These are phyloP conservation scores for Xiphorhynchus elegans DNA, from an alignment of 2,113 vertebrate species.

Conservation along the genomic window DNA sequence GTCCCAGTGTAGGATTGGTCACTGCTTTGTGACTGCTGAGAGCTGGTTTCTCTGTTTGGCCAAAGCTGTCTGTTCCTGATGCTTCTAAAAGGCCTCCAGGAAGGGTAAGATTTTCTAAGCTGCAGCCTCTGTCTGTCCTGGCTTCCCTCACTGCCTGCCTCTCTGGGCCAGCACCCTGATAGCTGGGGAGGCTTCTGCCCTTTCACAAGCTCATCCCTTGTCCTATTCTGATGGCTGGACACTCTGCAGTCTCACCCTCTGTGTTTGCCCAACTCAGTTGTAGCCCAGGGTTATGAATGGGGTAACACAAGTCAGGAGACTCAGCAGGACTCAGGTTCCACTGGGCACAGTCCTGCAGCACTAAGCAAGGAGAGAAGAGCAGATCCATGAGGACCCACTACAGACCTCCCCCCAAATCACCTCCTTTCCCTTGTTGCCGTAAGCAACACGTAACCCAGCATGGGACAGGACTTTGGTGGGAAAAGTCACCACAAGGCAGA, in stretches of 20 bases:
- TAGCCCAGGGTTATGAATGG: fast-evolving
- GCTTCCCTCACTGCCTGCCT: neutral
- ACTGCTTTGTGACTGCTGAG: neutral
- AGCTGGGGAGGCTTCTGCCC: neutral
- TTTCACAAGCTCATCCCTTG: neutral
- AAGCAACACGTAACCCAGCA: neutral
- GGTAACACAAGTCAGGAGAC: neutral
- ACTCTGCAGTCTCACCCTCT: neutral
- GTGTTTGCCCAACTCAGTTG: fast-evolving
- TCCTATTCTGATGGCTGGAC: neutral
- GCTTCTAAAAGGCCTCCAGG: neutral
- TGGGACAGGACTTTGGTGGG: neutral
- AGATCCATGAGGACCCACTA: neutral
- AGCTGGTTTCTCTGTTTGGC: neutral
- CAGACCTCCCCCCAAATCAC: neutral
- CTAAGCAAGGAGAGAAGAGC: neutral
- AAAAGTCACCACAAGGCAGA: neutral
- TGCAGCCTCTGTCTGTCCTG: neutral
- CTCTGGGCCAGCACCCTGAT: neutral
- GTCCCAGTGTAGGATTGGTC: neutral
- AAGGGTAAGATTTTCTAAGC: neutral
- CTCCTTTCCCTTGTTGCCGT: neutral
- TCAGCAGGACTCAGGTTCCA: neutral
- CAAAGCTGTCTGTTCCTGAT: neutral
- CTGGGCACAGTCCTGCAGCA: fast-evolving